These are phyloP conservation scores for Austrolebias charrua DNA, from an alignment of 2,797 vertebrate genomes.

Conservation along the genomic window DNA sequence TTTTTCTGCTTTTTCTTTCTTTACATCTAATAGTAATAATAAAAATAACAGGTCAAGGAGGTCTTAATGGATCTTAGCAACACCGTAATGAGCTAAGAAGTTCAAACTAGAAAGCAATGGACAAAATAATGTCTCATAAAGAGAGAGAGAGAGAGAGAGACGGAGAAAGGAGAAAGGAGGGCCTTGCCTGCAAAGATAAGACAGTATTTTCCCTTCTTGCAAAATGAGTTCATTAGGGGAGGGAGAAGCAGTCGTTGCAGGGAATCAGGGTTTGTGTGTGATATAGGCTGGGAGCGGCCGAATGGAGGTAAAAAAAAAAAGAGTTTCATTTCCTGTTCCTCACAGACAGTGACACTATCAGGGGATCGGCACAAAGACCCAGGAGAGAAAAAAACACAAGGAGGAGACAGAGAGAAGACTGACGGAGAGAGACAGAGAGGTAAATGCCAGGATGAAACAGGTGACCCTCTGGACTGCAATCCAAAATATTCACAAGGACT, in stretches of 20 bases:
- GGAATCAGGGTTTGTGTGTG: constrained; percentile 71
- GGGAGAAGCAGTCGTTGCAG: constrained; percentile 72
- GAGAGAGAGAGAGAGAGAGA: no score
- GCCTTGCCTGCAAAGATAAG: constrained; percentile 75
- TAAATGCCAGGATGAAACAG: constrained; percentile 66
- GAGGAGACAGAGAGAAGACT: constrained; percentile 36
- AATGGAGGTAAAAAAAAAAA: constrained; percentile 77
- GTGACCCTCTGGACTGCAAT: constrained; percentile 41
- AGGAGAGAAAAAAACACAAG: constrained; percentile 2
- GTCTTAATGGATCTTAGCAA: constrained; percentile 58
- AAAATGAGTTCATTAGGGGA: constrained; percentile 97
- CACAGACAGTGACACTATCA: constrained; percentile 68
- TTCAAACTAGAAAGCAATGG: constrained; percentile 31
- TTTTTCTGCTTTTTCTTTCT: no score
- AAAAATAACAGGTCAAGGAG: constrained; percentile 49
- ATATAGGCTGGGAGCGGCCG: constrained; percentile 84
- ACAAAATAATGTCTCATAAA: constrained; percentile 33
- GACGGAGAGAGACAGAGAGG: constrained; percentile 63
- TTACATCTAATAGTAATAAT: constrained; percentile 24
- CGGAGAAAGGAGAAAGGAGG: constrained; percentile 25
- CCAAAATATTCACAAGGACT: constrained; percentile 32
- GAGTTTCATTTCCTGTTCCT: constrained; percentile 97
- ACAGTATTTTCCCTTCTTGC: constrained; percentile 72
- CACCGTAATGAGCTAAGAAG: constrained; percentile 60
- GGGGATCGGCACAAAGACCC: constrained; percentile 61